phyloP scores from a whole-genome alignment of 2,888 invertebrate species.

The Anticlea derivata region DNA sequence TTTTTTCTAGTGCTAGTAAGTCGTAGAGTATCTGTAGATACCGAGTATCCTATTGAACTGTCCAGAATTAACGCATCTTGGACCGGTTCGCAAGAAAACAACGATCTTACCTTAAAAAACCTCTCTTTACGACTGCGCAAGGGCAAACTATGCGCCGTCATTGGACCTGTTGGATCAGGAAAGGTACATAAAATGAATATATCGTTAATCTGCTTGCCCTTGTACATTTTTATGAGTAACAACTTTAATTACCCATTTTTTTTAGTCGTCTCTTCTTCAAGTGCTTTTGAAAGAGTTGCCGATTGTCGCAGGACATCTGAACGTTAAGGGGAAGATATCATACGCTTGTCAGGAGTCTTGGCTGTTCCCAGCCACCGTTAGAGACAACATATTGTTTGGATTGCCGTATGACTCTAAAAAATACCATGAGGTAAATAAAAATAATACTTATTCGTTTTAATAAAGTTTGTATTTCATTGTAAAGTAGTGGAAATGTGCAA shows the following conservation, averaged over 20 bases:
- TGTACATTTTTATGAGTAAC: no score
- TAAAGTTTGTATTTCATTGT: no score
- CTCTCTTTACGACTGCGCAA: constrained; percentile 83
- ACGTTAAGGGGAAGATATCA: constrained; percentile 85
- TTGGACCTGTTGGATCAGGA: constrained; percentile 95
- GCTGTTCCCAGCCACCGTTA: constrained; percentile 89
- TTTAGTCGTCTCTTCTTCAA: constrained; percentile 85
- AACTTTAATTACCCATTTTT: constrained; percentile 20
- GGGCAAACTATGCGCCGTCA: constrained; percentile 89
- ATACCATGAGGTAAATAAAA: constrained; percentile 81
- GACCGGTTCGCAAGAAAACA: constrained; percentile 52
- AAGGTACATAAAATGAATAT: constrained; percentile 67
- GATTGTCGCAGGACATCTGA: constrained; percentile 81
- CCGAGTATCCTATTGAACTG: constrained; percentile 60
- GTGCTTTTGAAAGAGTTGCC: constrained; percentile 89
- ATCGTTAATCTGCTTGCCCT: no score
- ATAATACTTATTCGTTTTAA: no score
- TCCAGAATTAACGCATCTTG: constrained; percentile 65
- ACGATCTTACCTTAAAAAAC: constrained; percentile 77
- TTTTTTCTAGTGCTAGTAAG: constrained; percentile 21
- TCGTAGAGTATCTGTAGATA: constrained; percentile 26
- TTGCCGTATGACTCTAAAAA: constrained; percentile 83
- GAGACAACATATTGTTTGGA: constrained; percentile 94
- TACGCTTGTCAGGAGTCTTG: constrained; percentile 94
- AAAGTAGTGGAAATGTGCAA: no score